Base-by-base conservation (phyloP, 2,113 vertebrate genomes). In the Martes martes region DNA sequence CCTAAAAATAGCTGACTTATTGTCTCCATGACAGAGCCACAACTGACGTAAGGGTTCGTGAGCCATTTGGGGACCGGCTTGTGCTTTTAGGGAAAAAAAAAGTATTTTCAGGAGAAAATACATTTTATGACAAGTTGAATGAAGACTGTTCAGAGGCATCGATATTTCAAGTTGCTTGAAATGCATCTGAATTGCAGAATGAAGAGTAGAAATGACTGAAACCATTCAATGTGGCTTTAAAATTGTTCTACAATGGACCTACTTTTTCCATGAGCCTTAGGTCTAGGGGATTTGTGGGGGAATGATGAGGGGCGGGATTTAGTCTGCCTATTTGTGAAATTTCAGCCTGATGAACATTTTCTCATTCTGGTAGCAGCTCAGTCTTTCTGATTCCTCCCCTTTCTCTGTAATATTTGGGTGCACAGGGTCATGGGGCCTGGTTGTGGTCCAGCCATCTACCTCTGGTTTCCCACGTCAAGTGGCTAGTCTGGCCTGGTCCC, bases 111-210 rank as follows among this genome's bases (percentile, higher is more conserved):
- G 2, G 26, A 18, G 13, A 78, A 47, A 87, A 73, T 4, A 71
- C 9, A 50, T 57, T 79, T 83, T 86, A 39, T 36, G 45, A 87
- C 14, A 63, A 78, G 42, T 42, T 4, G 14, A 69, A 21, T 65
- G 73, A 76, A 95, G 92, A 50, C 71, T 63, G 28, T 65, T 91
- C 45, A 59, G 55, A 52, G 9, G 24, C 31, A 74, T 57, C 39
- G n/a, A 79, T 31, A 76, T 57, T 69, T 61, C 67, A 47, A 39
- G 33, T 71, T 76, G 2, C 61, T 73, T 79, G 21, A 50, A 79
- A 90, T 73, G 52, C 61, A 57, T 16, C 21, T 85, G 76, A 92
- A 59, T 42, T 87, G 39, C 31, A 88, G 52, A 84, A 92, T 47
- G 33, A 94, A 73, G 45, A 79, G 36, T 33, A 26, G 47, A 93